phyloP scores from a whole-genome alignment of 1,140 invertebrate species.

The Berghia stephanieae region DNA sequence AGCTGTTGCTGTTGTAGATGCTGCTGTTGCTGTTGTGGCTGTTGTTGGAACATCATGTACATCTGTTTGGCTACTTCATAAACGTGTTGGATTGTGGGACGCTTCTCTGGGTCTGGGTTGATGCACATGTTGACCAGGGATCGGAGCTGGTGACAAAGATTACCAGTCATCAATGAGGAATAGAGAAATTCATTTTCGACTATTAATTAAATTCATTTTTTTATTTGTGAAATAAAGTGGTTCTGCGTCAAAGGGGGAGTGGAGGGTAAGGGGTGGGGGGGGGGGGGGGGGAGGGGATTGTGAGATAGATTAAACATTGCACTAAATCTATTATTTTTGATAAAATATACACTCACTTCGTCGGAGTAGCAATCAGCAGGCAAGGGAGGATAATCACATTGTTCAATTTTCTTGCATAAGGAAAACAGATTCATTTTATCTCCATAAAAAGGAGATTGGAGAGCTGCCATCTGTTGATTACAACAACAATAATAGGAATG shows the following conservation, averaged over 20 bases:
- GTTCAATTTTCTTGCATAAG: slow-evolving; percentile 76
- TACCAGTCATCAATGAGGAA: too few species aligned
- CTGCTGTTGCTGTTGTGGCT: slow-evolving; percentile 41
- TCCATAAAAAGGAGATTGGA: slow-evolving; percentile 78
- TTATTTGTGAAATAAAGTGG: too few species aligned
- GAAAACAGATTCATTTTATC: slow-evolving; percentile 77
- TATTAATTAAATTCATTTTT: too few species aligned
- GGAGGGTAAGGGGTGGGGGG: too few species aligned
- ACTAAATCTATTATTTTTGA: neutral
- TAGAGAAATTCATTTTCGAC: too few species aligned
- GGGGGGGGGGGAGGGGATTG: too few species aligned
- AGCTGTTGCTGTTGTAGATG: slow-evolving; percentile 36
- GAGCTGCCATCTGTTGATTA: slow-evolving; percentile 76
- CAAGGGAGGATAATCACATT: slow-evolving; percentile 76
- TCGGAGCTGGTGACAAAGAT: slow-evolving; percentile 70
- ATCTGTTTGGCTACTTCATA: slow-evolving; percentile 67
- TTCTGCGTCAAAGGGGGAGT: too few species aligned
- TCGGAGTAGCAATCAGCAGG: slow-evolving; percentile 74
- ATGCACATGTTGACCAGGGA: slow-evolving; percentile 72
- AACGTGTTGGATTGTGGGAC: slow-evolving; percentile 72
- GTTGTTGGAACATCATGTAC: slow-evolving; percentile 47
- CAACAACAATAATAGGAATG: too few species aligned
- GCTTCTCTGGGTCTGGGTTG: slow-evolving; percentile 70
- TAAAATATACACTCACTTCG: slow-evolving; percentile 65
- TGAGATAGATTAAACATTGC: neutral